These are phyloP conservation scores for Phoxinus dragarum DNA, from an alignment of 2,797 vertebrate species.

Conservation along the genomic window DNA sequence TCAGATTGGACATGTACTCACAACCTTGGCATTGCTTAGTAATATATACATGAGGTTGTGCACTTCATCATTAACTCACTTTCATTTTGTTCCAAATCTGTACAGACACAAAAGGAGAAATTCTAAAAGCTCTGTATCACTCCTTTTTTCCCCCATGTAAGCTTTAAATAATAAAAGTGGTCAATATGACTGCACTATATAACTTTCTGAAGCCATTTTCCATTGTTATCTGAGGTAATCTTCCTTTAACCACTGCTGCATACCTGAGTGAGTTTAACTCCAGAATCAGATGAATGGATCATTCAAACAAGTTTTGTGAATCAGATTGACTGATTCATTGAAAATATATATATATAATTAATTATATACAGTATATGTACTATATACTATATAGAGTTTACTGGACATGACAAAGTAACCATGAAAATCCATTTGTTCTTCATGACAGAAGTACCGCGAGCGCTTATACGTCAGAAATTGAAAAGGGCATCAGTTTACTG, in stretches of 20 bases:
- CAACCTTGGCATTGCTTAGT: background rate
- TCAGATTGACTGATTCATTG: background rate
- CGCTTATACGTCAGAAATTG: too few relatives aligned
- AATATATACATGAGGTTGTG: background rate
- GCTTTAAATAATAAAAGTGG: background rate
- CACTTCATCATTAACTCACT: background rate
- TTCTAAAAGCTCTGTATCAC: background rate
- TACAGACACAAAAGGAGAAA: background rate
- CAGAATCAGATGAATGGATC: background rate
- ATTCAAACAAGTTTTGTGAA: background rate
- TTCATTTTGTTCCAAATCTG: background rate
- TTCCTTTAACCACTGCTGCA: background rate
- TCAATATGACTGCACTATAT: background rate
- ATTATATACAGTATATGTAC: too few relatives aligned
- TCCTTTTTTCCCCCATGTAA: background rate
- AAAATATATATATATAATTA: background rate
- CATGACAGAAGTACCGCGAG: background rate
- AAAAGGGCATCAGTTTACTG: too few relatives aligned
- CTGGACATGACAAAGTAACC: too few relatives aligned
- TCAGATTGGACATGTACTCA: background rate
- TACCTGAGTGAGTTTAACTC: background rate
- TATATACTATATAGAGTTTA: too few relatives aligned
- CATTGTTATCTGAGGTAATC: background rate
- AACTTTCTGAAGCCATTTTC: background rate
- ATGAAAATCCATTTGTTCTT: background rate